These are phyloP conservation scores for Ectemnius lituratus DNA, from an alignment of 2,888 invertebrate genomes.

Conservation along the genomic window DNA sequence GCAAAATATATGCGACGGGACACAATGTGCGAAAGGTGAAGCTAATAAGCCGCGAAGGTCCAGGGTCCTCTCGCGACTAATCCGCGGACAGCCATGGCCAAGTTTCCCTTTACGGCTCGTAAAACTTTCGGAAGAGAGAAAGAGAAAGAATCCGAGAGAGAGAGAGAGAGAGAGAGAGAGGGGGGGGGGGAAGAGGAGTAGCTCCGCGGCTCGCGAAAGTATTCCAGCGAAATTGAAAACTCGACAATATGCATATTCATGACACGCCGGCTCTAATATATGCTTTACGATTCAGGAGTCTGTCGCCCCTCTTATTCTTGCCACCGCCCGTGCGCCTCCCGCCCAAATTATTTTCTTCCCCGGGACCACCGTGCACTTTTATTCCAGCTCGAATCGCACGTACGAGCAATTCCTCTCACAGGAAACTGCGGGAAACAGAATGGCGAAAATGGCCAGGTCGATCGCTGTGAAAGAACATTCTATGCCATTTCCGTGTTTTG, in stretches of 20 bases:
- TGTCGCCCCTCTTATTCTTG: constrained; percentile 1
- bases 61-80: constrained; percentile 43
- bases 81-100: constrained; percentile 47
- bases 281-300: constrained; percentile 68
- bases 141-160: not conserved
- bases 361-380: not conserved
- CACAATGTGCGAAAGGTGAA: constrained; percentile 46
- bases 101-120: constrained; percentile 71
- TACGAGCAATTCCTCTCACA: not conserved
- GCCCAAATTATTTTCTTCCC: not conserved
- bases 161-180: constrained; percentile 44
- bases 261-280: constrained; percentile 68
- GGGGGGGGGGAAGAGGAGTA: constrained; percentile 5
- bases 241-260: constrained; percentile 76
- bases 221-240: constrained; percentile 75
- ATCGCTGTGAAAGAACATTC: too few relatives aligned
- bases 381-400: not conserved
- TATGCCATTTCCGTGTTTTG: too few relatives aligned
- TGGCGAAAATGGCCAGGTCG: too few relatives aligned
- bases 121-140: constrained; percentile 69
- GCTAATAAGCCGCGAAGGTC: constrained; percentile 65
- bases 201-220: constrained; percentile 62
- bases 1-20: constrained; percentile 1
- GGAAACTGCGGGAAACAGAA: too few relatives aligned
- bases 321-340: constrained; percentile 3